A percentile compares a stretch with the other conserved stretches of the same genome.
phyloP scores from a whole-genome alignment of 1,140 invertebrate species.

The Drosophila orena region DNA sequence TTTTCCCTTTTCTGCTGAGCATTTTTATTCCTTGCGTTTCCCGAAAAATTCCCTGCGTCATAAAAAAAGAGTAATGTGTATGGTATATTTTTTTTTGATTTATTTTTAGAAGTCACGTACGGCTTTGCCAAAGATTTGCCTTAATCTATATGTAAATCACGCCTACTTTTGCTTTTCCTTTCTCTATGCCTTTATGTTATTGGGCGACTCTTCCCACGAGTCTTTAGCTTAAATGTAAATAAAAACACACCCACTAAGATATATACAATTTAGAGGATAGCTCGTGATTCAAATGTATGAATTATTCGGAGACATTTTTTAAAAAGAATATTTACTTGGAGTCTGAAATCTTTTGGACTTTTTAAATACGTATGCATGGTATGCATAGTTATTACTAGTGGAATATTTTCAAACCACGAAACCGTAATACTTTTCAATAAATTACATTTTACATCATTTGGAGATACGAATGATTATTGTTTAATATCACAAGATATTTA shows the following conservation, averaged over 20 bases:
- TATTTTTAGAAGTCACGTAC: slow-evolving; percentile 58
- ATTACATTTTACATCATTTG: background rate
- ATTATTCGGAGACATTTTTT: slow-evolving; percentile 8
- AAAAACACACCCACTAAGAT: slow-evolving; percentile 45
- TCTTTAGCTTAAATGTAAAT: slow-evolving; percentile 54
- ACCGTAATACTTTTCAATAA: too few relatives aligned
- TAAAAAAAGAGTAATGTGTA: slow-evolving; percentile 51
- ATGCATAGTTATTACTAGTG: too few relatives aligned
- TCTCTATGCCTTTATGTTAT: slow-evolving; percentile 15
- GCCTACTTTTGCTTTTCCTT: slow-evolving; percentile 40
- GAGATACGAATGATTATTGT: too few relatives aligned
- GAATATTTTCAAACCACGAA: too few relatives aligned
- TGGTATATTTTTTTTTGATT: slow-evolving; percentile 28
- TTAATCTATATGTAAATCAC: slow-evolving; percentile 52
- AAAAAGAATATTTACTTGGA: background rate
- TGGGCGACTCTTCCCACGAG: slow-evolving; percentile 34
- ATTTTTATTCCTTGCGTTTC: slow-evolving; percentile 8
- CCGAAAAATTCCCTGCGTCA: slow-evolving; percentile 43
- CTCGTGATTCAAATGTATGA: slow-evolving; percentile 30
- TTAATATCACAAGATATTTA: too few relatives aligned
- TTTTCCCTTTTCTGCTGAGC: slow-evolving; percentile 5
- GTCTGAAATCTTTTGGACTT: background rate
- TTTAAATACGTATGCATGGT: background rate
- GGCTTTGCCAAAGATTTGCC: slow-evolving; percentile 31
- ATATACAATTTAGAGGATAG: slow-evolving; percentile 20